Percentiles rank a stretch among this genome's conserved stretches.
Evolutionary conservation across 2,113 vertebrate species (phyloP).

Genomic region (Columba janthina): DNA sequence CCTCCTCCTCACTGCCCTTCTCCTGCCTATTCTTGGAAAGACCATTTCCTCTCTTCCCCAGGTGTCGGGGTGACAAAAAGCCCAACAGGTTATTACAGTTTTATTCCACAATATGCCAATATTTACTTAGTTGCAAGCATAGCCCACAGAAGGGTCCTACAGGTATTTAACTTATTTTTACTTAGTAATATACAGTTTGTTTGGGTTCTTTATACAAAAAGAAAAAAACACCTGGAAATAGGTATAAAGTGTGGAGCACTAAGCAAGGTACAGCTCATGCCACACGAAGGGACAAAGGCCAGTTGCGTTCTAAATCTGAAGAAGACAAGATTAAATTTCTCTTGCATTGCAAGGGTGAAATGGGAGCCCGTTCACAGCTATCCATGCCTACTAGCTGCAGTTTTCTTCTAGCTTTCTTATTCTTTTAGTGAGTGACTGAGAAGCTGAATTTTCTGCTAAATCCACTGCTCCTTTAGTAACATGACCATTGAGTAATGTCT

Average conservation of each 20-base stretch:
- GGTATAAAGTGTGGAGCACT: neutral
- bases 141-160: neutral
- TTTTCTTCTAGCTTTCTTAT: neutral
- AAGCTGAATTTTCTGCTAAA: constrained; percentile 27
- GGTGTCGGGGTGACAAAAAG: neutral
- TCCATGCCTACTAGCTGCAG: neutral
- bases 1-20: neutral
- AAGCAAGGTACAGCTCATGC: neutral
- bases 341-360: neutral
- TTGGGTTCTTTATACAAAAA: neutral
- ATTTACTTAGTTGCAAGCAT: neutral
- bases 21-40: neutral
- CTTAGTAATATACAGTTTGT: neutral
- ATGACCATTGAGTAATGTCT: neutral
- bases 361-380: neutral
- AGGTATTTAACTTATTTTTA: neutral
- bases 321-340: neutral
- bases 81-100: neutral
- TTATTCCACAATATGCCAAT: neutral
- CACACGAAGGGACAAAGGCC: neutral
- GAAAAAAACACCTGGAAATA: neutral
- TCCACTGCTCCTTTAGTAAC: neutral
- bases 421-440: neutral
- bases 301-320: neutral
- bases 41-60: neutral